Conservation (phyloP, 1,140 invertebrate genomes). For the Hestina assimilis region DNA sequence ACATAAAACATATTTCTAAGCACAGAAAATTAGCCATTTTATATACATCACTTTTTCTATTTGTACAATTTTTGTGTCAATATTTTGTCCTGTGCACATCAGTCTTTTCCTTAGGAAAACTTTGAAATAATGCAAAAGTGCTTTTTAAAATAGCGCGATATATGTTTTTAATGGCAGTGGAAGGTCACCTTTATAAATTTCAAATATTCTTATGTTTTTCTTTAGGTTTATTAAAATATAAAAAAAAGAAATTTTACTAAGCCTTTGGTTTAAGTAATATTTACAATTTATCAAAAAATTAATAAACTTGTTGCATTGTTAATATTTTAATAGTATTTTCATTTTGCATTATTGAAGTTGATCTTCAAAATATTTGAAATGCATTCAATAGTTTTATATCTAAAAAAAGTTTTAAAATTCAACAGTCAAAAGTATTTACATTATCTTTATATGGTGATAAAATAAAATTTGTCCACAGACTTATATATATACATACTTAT, state of each 20-base stretch:
- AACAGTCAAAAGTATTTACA: background rate
- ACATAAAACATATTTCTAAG: background rate
- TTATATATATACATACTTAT: too few relatives aligned
- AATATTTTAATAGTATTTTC: conserved; percentile 5
- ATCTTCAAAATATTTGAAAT: background rate
- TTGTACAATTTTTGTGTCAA: too few relatives aligned
- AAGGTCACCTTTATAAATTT: conserved; percentile 6
- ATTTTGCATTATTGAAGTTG: conserved; percentile 1
- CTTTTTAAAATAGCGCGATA: too few relatives aligned
- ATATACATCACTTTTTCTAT: too few relatives aligned
- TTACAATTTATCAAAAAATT: background rate
- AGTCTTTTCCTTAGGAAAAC: too few relatives aligned
- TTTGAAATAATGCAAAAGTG: too few relatives aligned
- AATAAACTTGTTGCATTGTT: conserved; percentile 2
- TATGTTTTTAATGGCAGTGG: conserved; percentile 1
- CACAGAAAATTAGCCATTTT: too few relatives aligned
- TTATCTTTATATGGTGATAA: background rate
- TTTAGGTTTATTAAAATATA: conserved; percentile 9
- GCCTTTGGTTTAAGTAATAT: conserved; percentile 23
- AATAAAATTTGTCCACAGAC: too few relatives aligned
- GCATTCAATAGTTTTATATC: background rate
- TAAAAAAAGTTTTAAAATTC: background rate
- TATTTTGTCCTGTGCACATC: background rate
- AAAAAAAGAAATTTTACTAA: conserved; percentile 1
- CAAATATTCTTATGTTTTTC: background rate